These are phyloP conservation scores for Mylabris phalerata DNA, from an alignment of 1,140 invertebrate genomes.

Conservation along the genomic window DNA sequence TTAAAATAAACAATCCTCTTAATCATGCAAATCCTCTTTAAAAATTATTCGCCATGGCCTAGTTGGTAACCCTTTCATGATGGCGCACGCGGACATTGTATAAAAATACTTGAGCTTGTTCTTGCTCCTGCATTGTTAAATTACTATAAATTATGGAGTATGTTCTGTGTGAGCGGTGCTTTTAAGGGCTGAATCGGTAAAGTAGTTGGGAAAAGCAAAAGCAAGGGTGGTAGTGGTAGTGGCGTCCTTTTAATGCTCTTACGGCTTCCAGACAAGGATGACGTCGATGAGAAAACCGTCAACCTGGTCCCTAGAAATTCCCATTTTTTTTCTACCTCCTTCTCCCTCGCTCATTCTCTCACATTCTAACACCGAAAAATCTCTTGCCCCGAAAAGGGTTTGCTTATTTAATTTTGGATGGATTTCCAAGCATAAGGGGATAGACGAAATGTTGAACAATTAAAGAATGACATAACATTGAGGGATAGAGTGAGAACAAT, in stretches of 20 bases:
- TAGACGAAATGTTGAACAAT: constrained; percentile 9
- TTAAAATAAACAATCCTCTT: constrained; percentile 23
- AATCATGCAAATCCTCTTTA: constrained; percentile 27
- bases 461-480: constrained; percentile 11
- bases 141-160: constrained; percentile 33
- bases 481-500: not conserved
- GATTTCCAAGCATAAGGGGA: constrained; percentile 1
- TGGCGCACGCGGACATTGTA: constrained; percentile 7
- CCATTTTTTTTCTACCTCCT: too few species aligned
- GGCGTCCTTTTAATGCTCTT: constrained; percentile 31
- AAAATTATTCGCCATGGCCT: constrained; percentile 20
- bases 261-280: constrained; percentile 25
- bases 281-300: constrained; percentile 13
- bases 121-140: constrained; percentile 30
- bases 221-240: constrained; percentile 1
- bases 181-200: constrained; percentile 29
- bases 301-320: not conserved
- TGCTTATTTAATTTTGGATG: constrained; percentile 8
- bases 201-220: constrained; percentile 19
- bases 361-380: too few species aligned
- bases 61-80: constrained; percentile 17
- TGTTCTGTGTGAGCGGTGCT: constrained; percentile 25
- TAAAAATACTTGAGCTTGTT: constrained; percentile 19
- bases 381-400: not conserved
- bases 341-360: too few species aligned